phyloP scores from a whole-genome alignment of 2,113 vertebrate species.

The Zosterops japonicus region DNA sequence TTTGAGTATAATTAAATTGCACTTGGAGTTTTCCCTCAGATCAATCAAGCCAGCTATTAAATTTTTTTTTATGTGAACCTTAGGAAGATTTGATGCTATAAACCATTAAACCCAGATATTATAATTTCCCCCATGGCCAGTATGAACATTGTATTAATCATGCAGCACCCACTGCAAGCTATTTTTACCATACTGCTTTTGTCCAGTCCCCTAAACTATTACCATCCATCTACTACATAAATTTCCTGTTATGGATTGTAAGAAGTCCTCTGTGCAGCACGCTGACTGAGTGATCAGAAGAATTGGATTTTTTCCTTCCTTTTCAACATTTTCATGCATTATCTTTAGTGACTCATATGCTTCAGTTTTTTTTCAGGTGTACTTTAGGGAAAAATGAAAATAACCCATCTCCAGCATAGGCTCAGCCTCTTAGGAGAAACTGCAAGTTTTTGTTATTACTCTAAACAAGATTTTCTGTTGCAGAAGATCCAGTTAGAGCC shows the following conservation, averaged over 20 bases:
- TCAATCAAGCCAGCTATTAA: not conserved
- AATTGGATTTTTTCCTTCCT: not conserved
- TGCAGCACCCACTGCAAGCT: not conserved
- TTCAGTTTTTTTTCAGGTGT: constrained; percentile 13
- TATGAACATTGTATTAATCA: not conserved
- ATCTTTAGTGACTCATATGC: not conserved
- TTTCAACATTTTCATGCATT: not conserved
- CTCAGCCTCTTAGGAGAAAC: not conserved
- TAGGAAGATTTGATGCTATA: not conserved
- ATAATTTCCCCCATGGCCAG: not conserved
- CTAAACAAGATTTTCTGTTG: constrained; percentile 1
- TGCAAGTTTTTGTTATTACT: constrained; percentile 5
- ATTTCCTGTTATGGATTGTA: not conserved
- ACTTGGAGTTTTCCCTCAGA: not conserved
- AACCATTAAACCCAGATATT: not conserved
- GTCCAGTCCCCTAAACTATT: not conserved
- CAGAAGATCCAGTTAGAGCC: not conserved
- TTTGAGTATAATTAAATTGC: constrained; percentile 9
- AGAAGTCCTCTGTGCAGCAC: not conserved
- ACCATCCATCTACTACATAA: not conserved
- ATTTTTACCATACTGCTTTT: not conserved
- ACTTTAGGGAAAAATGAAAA: constrained; percentile 1
- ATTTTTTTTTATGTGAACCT: not conserved
- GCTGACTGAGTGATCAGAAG: not conserved
- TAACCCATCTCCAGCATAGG: not conserved